These are phyloP conservation scores for Epizoanthus scotinus DNA, from an alignment of 92 coral and sea anemone species.

Conservation along the genomic window DNA sequence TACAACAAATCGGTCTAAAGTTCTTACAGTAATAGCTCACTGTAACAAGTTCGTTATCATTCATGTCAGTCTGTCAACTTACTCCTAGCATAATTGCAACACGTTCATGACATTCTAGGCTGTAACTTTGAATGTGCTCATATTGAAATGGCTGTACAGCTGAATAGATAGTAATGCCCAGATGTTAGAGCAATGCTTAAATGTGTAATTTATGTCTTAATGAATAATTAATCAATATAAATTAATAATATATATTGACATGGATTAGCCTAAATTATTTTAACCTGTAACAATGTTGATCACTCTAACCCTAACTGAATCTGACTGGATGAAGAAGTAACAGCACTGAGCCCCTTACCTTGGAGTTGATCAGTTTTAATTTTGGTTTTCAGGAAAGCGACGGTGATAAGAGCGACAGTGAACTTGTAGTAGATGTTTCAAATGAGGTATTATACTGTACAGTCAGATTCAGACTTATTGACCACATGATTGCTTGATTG, in stretches of 20 bases:
- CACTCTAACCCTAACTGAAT: slow-evolving; percentile 2
- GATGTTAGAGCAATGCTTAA: background rate
- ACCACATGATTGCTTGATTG: background rate
- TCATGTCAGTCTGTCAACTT: too few relatives aligned
- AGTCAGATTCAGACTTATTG: background rate
- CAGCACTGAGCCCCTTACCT: background rate
- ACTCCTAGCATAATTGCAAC: too few relatives aligned
- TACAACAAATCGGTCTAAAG: too few relatives aligned
- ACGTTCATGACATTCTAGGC: too few relatives aligned
- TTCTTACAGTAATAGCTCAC: too few relatives aligned
- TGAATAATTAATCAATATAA: background rate
- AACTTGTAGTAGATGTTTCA: slow-evolving; percentile 95
- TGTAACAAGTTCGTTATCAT: too few relatives aligned
- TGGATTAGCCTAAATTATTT: background rate
- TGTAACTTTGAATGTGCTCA: too few relatives aligned
- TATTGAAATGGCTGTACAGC: too few relatives aligned
- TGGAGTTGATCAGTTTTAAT: background rate
- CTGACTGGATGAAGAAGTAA: background rate
- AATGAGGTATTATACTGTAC: slow-evolving; percentile 60
- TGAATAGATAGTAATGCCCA: background rate
- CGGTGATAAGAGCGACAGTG: slow-evolving; percentile 96
- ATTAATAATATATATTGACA: background rate
- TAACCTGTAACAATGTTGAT: background rate
- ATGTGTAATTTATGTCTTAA: background rate
- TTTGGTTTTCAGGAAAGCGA: slow-evolving; percentile 87